Evolutionary conservation across 2,888 invertebrate genomes (phyloP), one percentile per base, ranked within the genome.

Genomic region (Parnassius smintheus): DNA sequence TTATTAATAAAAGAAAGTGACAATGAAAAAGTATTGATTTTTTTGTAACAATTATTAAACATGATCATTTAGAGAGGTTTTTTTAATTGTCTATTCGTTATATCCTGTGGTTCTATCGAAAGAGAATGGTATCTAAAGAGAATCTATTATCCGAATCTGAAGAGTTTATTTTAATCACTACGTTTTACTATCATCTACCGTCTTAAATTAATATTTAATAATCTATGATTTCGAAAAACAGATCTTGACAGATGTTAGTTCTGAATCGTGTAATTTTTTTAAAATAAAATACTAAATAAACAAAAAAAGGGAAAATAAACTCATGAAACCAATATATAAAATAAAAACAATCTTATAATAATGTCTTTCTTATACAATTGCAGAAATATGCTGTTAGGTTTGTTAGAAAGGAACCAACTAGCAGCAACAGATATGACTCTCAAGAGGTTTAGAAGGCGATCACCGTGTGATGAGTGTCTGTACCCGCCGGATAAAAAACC

Each of bases 401-500:
- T 67, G 4, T 18, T 62, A 9, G 58, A 41, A 1, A 49, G 64
- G 41, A 56, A 56, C 4, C 58, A 55, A 2, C 67, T 59, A 11
- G 35, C 61, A 7, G 35, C 48, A 11, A 56, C 59, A 8, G 65
- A 56, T 53, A 69, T 68, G 62, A 68, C 68, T 61, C 67, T 65
- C 12, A 76, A 72, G 63, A 70, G 78, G 50, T 76, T 72, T 59
- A 67, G 77, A 56, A 77, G 67, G 59, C 72, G 72, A 7, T 83
- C 81, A 3, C 66, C 75, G 2, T 85, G 85, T 64, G 76, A 82
- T 56, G 64, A 68, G 2, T 68, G 76, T 11, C 9, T 48, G 18
- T 48, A 13, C 18, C 48, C 48, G 18, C 68, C 69, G 0, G 76
- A 80, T 2, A 78, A 75, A 60, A 83, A 66, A 73, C 82, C 85